Base-by-base conservation (phyloP, 2,113 vertebrate genomes). In the Macquaria ambigua region DNA sequence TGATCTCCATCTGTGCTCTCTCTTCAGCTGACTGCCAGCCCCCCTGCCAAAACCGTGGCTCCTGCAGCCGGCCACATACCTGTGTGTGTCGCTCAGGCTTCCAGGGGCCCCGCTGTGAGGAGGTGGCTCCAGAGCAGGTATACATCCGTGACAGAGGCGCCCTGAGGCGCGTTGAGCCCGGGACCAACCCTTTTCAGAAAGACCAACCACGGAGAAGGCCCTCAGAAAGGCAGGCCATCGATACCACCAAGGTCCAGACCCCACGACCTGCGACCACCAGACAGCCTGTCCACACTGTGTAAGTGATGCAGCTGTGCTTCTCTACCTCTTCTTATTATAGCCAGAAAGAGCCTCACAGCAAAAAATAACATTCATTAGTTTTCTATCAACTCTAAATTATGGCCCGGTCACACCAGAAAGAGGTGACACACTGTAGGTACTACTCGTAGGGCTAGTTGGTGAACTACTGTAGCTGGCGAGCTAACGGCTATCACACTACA, bases 81-180 rank as follows among this genome's bases (percentile, higher is more conserved):
- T 96, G 96, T 1, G 95, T 96, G 85, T 96, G 96, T 73, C 95
- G 96, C 84, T 96, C 96, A 0, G 96, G 96, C 56, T 96, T 95
- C 92, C 95, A 95, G 90, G 96, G 96, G 9, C 50, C 90, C 41
- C 95, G 93, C 79, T 96, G 96, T 82, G 95, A 96, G 85, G 95
- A 96, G 82, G 87, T 93, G 83, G 87, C 94, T n/a, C 96, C 95
- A 0, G 96, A 96, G 85, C 95, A 96, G 93, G 95, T 96, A 90
- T 96, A 96, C 90, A 93, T 95, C 89, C 95, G 87, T 0, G 91
- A 95, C 3, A 84, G 95, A 53, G 91, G 94, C 8, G 37, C 88
- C 79, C 88, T 95, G 72, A 93, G 91, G 63, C 93, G 94, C 0
- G 41, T 95, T 31, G 86, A 91, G 39, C 93, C 94, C 4, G 93